These are phyloP conservation scores for Pyrrhosoma nymphula DNA, from an alignment of 2,888 invertebrate species.

Conservation along the genomic window DNA sequence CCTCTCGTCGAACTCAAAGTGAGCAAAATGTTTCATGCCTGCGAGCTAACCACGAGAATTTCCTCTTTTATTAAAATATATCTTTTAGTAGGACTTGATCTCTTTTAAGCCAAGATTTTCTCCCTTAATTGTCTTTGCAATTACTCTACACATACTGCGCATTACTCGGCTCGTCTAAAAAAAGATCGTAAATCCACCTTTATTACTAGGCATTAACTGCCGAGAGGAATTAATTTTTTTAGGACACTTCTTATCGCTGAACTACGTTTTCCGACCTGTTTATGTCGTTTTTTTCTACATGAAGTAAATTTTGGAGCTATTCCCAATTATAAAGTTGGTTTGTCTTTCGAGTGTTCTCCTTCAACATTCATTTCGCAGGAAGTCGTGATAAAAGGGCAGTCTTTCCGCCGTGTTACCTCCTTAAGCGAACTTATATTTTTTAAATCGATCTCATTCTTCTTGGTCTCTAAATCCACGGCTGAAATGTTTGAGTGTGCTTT, in stretches of 20 bases:
- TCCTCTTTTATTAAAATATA: neutral
- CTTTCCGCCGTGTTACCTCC: neutral
- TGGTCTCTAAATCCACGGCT: neutral
- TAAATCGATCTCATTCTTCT: neutral
- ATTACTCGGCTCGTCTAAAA: neutral
- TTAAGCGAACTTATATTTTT: neutral
- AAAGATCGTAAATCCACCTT: slow-evolving; percentile 2
- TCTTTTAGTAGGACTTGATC: neutral
- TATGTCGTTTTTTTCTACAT: neutral
- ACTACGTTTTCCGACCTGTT: neutral
- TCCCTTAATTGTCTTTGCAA: neutral
- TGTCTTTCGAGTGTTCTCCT: neutral
- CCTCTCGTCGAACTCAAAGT: neutral
- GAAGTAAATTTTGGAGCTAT: neutral
- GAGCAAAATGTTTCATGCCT: neutral
- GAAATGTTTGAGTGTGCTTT: neutral
- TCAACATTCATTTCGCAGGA: neutral
- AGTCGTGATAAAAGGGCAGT: neutral
- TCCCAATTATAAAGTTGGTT: neutral
- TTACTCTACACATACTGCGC: neutral
- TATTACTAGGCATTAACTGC: slow-evolving; percentile 10
- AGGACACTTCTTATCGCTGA: neutral
- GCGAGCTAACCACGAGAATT: neutral
- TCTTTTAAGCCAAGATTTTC: neutral
- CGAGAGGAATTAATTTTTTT: neutral